Base-by-base conservation (phyloP, 2,797 vertebrate species). In the Chaunax sp. region DNA sequence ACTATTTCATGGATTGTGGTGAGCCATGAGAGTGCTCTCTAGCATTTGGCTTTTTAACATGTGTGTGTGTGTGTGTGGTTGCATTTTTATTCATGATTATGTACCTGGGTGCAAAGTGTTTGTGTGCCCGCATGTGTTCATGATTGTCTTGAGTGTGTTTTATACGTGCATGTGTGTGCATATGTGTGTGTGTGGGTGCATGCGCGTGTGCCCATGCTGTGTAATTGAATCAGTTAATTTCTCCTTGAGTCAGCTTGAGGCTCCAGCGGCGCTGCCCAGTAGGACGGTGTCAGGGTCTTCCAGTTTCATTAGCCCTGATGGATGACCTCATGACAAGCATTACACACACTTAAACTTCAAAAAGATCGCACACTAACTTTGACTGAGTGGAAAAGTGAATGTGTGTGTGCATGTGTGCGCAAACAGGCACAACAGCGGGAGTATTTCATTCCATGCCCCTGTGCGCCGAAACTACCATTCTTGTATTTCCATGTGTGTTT, bases 301-400 rank as follows among this genome's bases (percentile, higher is more conserved):
- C 89, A 90, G 90, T 89, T 91, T 90, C 89, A 92, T 92, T 91
- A 91, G 91, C 71, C 80, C 86, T 90, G 89, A 91, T 90, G 88
- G 88, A 92, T 89, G 90, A 92, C 89, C 88, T 90, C 86, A 88
- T 87, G 88, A 92, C 85, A 89, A 74, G 81, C 81, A 77, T 77
- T 82, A 64, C 84, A 73, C 84, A 87, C 84, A 88, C 87, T 86
- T 88, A 62, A 80, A 75, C 85, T 85, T 89, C 82, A 87, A 83
- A 89, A 78, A 78, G 68, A 65, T 64, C 75, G 51, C 59, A 70
- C 80, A 57, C 69, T 46, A 73, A 85, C 72, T 83, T 77, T 57
- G 79, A 71, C 57, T 13, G 54, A 78, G 70, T 81, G 78, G 54
- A 75, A 65, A 81, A 75, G 68, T 51, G 37, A 62, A 45, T 20